Base-by-base conservation (phyloP, 2,888 invertebrate genomes). In the Drosophila longiperda region DNA sequence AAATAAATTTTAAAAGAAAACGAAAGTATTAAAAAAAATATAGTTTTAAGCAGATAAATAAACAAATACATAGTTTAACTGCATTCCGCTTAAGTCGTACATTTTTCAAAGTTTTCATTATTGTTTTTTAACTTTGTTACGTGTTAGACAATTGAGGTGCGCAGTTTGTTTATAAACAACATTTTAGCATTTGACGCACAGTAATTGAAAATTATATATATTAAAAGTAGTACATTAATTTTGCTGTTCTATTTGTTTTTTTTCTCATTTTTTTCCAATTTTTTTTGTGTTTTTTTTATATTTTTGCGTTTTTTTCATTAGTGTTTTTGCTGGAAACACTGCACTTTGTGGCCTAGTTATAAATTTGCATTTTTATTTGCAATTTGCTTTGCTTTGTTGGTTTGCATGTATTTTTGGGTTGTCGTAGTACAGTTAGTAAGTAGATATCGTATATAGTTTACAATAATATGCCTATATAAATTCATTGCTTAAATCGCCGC, bases 401-500 rank as follows among this genome's bases (percentile, higher is more conserved):
- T 36, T 42, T 55, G 38, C 26, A 29, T 38, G 54, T 58, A 66
- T 71, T 62, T 73, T 59, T 17, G 20, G 61, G 55, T 70, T 60
- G 60, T 70, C 38, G 66, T 65, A 62, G 64, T 75, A 75, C 54
- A 65, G 29, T 66, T 66, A 67, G 23, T 71, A 82, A 67, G 72
- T 83, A 80, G 66, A 83, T 82, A 82, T 82, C 63, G 71, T 83
- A 73, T 84, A 78, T 80, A 89, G 87, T 84, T 79, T 87, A 83
- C 87, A 82, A 62, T 75, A 75, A 70, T 84, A 84, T 76, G 78
- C 70, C 82, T 80, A 82, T 80, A 82, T 89, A 87, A 87, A 85
- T 86, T 87, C 89, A 89, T 86, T 83, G 84, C 77, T 83, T 87
- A 73, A 83, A 77, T 89, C 87, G 87, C 89, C 84, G 87, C 82